Base-by-base conservation (phyloP, 2,113 vertebrate genomes). In the Chaetodon trifascialis region DNA sequence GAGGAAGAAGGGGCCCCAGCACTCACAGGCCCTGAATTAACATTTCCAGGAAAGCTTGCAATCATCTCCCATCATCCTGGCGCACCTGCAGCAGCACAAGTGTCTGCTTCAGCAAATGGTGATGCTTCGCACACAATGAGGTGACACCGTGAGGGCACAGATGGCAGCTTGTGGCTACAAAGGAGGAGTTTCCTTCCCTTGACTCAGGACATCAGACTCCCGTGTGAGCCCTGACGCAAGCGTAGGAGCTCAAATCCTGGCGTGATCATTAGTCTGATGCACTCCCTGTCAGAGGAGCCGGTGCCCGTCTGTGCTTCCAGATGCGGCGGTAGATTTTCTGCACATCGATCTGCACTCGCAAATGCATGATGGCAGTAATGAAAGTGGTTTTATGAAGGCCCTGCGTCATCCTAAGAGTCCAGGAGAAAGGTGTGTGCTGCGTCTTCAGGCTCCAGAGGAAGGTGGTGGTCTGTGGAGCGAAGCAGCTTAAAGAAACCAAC, bases 81-180 rank as follows among this genome's bases (percentile, higher is more conserved):
- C 85, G 76, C 87, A 88, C 84, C 89, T 90, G 89, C 84, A 88
- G 74, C 70, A 52, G 58, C 54, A 74, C 69, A 73, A 54, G 82
- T 36, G 15, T 56, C 23, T 62, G 55, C 46, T 11, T 49, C 10
- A 23, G 16, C 36, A 44, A 72, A 23, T 64, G 56, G 46, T 42
- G 75, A 34, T 70, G 77, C 23, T 23, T 15, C 23, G 76, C 38
- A 74, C 59, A 83, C 62, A 70, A 25, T 47, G 84, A 79, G 78
- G 64, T 46, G 52, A 54, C 76, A 25, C 52, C 40, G 16, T 60
- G 1, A 67, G 46, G 64, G 7, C 42, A 23, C 10, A 49, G 56
- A 64, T 63, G 54, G 5, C 60, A 80, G 46, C 62, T 73, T 62
- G 67, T 58, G 44, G 15, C 21, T 10, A 63, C 17, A 5, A 62